Conservation (phyloP, 2,797 vertebrate genomes). For the Lates japonicus region DNA sequence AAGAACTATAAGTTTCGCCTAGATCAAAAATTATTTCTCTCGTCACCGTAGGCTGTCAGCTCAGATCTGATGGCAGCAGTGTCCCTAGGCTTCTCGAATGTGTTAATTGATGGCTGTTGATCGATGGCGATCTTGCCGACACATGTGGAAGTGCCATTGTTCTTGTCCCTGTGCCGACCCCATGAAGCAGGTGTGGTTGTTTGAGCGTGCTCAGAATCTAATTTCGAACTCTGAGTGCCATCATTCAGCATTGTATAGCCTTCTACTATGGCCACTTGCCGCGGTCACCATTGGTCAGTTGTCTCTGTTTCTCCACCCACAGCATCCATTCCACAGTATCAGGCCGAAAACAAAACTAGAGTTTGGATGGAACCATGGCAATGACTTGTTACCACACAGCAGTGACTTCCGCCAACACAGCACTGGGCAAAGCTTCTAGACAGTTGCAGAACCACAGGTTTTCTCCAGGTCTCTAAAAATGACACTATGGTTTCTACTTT, state of each 20-base stretch:
- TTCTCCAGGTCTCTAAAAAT: constrained; percentile 58
- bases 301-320: constrained; percentile 66
- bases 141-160: constrained; percentile 45
- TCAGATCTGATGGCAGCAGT: constrained; percentile 43
- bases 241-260: constrained; percentile 63
- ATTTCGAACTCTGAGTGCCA: constrained; percentile 35
- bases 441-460: constrained; percentile 63
- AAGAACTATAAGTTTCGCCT: constrained; percentile 68
- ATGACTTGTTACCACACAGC: constrained; percentile 78
- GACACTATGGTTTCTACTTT: constrained; percentile 46
- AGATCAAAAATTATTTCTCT: constrained; percentile 52
- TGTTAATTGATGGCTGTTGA: too few relatives aligned
- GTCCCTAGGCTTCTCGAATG: constrained; percentile 45
- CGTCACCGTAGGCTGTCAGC: constrained; percentile 52
- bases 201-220: constrained; percentile 39
- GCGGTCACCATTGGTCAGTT: constrained; percentile 61
- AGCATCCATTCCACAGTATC: constrained; percentile 73
- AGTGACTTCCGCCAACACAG: constrained; percentile 80
- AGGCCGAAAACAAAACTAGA: constrained; percentile 58
- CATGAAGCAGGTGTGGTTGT: constrained; percentile 43
- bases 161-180: constrained; percentile 16
- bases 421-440: constrained; percentile 70
- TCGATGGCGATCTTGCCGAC: constrained; percentile 49
- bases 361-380: constrained; percentile 80
- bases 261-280: constrained; percentile 75